Base-by-base conservation (phyloP, 2,888 invertebrate species). In the Melitaea athalia region DNA sequence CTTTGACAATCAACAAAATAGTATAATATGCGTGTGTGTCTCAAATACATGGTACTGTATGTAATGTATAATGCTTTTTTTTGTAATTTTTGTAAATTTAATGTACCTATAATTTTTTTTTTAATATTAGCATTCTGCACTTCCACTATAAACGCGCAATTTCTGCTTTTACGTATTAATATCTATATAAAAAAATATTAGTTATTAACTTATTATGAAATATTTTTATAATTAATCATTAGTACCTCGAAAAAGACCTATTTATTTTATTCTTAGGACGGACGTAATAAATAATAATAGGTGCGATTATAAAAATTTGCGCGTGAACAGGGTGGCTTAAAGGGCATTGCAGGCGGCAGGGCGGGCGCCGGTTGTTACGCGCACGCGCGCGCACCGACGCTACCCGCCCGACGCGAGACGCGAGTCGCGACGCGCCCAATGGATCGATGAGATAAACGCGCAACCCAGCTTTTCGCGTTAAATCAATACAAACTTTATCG, bases 381-480 rank as follows among this genome's bases (percentile, higher is more conserved):
- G 77, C 77, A 74, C 69, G 76, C 75, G 77, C 75, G 76, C 72
- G 75, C 78, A 75, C 64, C 73, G 72, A 70, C 76, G 71, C 72
- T 67, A 55, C 71, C 60, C 69, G 59, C 38, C 57, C 71, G 72
- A 69, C 73, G 71, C 71, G 78, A 75, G 75, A 81, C 79, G 84
- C 71, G 78, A 75, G 75, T 81, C 79, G 84, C 79, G 87, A 80
- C 89, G 89, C 89, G 86, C 71, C 74, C 67, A 67, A 81, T 87
- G 88, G 92, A 95, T 95, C 95, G 95, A 95, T 95, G 94, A 93
- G 95, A 95, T 95, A 95, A 95, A 95, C 94, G 95, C 94, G 94
- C 94, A 94, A 94, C 94, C 94, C 94, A 94, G 95, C 95, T 95
- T 84, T 85, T 93, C 90, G 92, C 87, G 87, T 90, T 93, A 93